phyloP scores from a whole-genome alignment of 2,113 vertebrate genomes.

The Monopterus albus region DNA sequence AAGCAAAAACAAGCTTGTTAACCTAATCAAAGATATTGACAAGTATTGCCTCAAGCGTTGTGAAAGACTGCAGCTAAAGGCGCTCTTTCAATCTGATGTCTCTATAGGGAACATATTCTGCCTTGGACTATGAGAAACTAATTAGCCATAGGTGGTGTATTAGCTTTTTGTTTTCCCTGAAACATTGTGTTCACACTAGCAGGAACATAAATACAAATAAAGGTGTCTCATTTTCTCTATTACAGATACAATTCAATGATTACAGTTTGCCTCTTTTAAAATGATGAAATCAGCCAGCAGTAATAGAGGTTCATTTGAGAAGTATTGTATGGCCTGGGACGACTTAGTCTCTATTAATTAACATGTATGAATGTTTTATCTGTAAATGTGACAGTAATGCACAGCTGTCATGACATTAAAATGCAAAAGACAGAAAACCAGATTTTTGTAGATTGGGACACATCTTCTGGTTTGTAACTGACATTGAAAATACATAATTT shows the following conservation, averaged over 20 bases:
- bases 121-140: constrained; percentile 34
- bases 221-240: constrained; percentile 41
- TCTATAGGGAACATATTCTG: constrained; percentile 36
- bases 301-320: constrained; percentile 33
- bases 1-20: constrained; percentile 76
- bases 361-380: constrained; percentile 52
- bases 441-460: constrained; percentile 30
- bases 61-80: constrained; percentile 55
- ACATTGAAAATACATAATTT: constrained; percentile 47
- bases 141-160: constrained; percentile 52
- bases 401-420: constrained; percentile 52
- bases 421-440: constrained; percentile 45
- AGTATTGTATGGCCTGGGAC: constrained; percentile 41
- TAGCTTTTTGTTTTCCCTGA: constrained; percentile 52
- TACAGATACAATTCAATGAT: constrained; percentile 38
- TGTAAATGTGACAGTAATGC: constrained; percentile 62
- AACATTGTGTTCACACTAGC: constrained; percentile 53
- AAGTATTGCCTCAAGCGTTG: constrained; percentile 43
- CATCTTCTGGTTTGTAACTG: constrained; percentile 42
- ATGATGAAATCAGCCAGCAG: constrained; percentile 18
- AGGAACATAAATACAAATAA: constrained; percentile 66
- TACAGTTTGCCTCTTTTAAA: constrained; percentile 9
- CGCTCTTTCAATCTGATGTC: constrained; percentile 46
- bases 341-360: constrained; percentile 63
- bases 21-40: constrained; percentile 74